Conservation (phyloP, 2,888 invertebrate genomes). For the Apamea monoglypha region DNA sequence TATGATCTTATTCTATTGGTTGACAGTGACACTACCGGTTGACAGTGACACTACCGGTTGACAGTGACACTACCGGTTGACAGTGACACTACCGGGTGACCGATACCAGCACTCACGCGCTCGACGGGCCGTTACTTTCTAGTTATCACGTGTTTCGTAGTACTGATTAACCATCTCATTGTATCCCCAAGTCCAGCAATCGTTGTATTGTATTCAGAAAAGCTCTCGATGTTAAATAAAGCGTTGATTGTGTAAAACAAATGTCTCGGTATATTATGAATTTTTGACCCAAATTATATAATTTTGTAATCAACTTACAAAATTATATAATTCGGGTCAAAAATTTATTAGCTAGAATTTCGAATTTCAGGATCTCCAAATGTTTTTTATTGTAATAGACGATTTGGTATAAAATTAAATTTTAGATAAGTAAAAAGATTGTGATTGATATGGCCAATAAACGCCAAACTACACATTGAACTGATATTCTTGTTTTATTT, state of each 20-base stretch:
- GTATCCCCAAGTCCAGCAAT: neutral
- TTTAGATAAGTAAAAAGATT: constrained; percentile 18
- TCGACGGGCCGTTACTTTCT: neutral
- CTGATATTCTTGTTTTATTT: constrained; percentile 56
- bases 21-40: neutral
- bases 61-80: neutral
- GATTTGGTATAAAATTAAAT: constrained; percentile 1
- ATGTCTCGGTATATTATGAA: neutral
- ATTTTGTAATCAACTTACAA: neutral
- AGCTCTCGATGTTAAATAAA: constrained; percentile 2
- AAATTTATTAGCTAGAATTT: constrained; percentile 34
- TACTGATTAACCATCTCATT: neutral
- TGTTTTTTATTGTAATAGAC: neutral
- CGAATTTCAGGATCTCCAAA: constrained; percentile 18
- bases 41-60: neutral
- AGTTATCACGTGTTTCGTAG: neutral
- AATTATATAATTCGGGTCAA: too few species aligned
- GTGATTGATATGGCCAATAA: constrained; percentile 70
- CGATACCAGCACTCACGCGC: neutral
- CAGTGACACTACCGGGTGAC: neutral
- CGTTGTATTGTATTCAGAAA: neutral
- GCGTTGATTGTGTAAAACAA: constrained; percentile 9
- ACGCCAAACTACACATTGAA: constrained; percentile 75
- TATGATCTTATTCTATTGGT: neutral
- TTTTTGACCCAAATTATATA: neutral